Conservation (phyloP, 2,888 invertebrate species). For the Leucophenga maculata region DNA sequence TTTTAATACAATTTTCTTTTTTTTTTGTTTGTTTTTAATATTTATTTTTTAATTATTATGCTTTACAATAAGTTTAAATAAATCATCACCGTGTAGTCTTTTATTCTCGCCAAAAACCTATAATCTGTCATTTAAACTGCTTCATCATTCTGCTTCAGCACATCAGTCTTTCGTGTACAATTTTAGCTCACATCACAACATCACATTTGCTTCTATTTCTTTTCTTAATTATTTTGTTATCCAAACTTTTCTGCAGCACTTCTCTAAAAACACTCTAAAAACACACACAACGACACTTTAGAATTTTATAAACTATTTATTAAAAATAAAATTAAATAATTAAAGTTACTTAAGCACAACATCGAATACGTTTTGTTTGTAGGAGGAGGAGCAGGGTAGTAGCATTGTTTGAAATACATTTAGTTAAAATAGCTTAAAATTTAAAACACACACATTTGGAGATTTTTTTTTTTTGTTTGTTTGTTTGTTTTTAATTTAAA, state of each 20-base stretch:
- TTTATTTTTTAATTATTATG: slow-evolving; percentile 27
- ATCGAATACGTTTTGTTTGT: background rate
- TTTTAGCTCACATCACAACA: slow-evolving; percentile 7
- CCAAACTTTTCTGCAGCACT: background rate
- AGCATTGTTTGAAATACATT: background rate
- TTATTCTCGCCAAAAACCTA: slow-evolving; percentile 18
- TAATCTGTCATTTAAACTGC: background rate
- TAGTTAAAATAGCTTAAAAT: slow-evolving; percentile 2
- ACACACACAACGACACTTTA: background rate
- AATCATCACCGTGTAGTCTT: slow-evolving; percentile 35
- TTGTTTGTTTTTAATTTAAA: background rate
- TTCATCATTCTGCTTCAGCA: slow-evolving; percentile 8
- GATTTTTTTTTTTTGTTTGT: background rate
- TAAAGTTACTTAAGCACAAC: slow-evolving; percentile 14
- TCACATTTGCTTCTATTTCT: background rate
- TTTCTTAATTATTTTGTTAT: background rate
- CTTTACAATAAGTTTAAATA: slow-evolving; percentile 22
- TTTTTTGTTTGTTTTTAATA: slow-evolving; percentile 40
- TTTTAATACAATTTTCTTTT: slow-evolving; percentile 14
- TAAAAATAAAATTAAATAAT: slow-evolving; percentile 7
- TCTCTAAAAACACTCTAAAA: background rate
- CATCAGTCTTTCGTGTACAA: slow-evolving; percentile 13
- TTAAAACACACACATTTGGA: background rate
- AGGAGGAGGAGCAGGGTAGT: background rate
- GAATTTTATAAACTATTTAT: background rate